Conservation (phyloP, 2,797 vertebrate genomes). For the Falco rusticolus region DNA sequence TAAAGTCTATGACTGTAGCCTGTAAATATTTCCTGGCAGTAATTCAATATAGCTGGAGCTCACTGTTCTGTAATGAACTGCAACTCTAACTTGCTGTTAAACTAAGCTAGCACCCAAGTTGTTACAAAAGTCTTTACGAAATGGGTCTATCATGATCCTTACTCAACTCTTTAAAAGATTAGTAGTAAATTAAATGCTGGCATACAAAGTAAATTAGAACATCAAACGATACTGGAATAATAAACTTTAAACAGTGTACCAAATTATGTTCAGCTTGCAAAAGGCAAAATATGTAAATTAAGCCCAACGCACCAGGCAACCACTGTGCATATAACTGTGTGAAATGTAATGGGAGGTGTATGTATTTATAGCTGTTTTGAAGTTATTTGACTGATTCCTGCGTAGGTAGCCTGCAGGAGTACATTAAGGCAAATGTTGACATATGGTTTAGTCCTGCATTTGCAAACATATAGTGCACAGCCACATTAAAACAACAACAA, state of each 20-base stretch:
- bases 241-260: conserved; percentile 64
- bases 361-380: conserved; percentile 36
- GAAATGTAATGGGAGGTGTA: conserved; percentile 48
- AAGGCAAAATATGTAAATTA: conserved; percentile 71
- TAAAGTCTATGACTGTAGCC: conserved; percentile 62
- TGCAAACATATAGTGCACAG: conserved; percentile 15
- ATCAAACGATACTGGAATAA: conserved; percentile 68
- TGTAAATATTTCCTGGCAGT: conserved; percentile 73
- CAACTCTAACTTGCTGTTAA: conserved; percentile 32
- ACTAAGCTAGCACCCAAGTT: conserved; percentile 15
- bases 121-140: conserved; percentile 30
- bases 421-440: conserved; percentile 55
- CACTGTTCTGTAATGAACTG: conserved; percentile 64
- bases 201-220: conserved; percentile 61
- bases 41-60: conserved; percentile 68
- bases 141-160: conserved; percentile 36
- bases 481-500: conserved; percentile 19
- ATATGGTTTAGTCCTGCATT: conserved; percentile 48
- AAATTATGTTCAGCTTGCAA: conserved; percentile 72
- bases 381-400: conserved; percentile 47
- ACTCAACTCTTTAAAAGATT: conserved; percentile 61
- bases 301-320: conserved; percentile 28
- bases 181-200: conserved; percentile 58
- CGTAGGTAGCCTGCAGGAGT: conserved; percentile 37
- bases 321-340: conserved; percentile 50